Evolutionary conservation across 2,797 vertebrate species (phyloP).

Genomic region (Crax fasciolata): DNA sequence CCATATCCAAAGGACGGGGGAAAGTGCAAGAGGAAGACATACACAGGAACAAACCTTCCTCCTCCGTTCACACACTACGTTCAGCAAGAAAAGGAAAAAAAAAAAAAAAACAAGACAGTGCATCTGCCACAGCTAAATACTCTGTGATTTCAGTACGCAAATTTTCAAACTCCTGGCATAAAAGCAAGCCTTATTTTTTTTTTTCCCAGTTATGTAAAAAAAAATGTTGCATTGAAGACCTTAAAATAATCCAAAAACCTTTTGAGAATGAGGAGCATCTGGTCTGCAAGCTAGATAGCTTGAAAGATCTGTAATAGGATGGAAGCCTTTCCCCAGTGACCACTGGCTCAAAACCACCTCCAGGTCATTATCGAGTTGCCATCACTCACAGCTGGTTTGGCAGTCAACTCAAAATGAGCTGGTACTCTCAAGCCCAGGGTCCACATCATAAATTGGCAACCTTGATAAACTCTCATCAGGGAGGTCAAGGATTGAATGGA

Average conservation of each 20-base stretch:
- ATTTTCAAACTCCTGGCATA: neutral
- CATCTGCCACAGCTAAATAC: neutral
- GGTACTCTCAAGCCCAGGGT: conserved; percentile 8
- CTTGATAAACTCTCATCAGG: conserved; percentile 44
- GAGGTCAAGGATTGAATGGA: conserved; percentile 73
- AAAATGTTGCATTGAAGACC: neutral
- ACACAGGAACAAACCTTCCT: neutral
- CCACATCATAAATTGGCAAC: conserved; percentile 68
- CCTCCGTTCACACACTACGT: neutral
- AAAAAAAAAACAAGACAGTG: neutral
- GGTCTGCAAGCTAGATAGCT: neutral
- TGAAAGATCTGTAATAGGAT: conserved; percentile 23
- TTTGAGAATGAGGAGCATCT: neutral
- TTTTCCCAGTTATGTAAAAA: neutral
- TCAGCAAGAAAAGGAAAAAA: neutral
- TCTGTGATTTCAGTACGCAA: neutral
- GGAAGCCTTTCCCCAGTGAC: conserved; percentile 36
- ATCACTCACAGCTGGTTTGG: conserved; percentile 52
- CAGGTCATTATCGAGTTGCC: conserved; percentile 56
- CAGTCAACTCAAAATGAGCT: conserved; percentile 50
- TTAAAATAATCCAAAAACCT: neutral
- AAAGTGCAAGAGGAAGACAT: neutral
- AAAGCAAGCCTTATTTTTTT: neutral
- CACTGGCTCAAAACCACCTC: conserved; percentile 55
- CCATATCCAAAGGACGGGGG: neutral